Base-by-base conservation (phyloP, 2,888 invertebrate genomes). In the Torymus tubicola region DNA sequence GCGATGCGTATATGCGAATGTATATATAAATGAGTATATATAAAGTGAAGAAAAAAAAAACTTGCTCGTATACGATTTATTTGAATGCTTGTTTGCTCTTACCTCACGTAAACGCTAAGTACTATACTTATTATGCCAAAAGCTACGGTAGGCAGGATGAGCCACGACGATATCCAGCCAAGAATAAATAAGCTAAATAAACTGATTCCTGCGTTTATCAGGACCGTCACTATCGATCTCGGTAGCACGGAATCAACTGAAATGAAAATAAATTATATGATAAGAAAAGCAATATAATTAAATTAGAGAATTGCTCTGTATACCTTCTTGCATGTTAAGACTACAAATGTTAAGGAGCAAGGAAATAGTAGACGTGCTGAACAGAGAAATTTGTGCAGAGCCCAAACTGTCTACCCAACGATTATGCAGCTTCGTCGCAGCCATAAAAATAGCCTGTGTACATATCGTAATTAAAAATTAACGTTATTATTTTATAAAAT, bases 171-270 rank as follows among this genome's bases (percentile, higher is more conserved):
- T 11, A 93, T 91, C 61, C 92, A 84, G 21, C 90, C 89, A 13
- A 93, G 91, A 74, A 93, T 90, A 16, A 91, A 83, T 21, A 92
- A 81, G 61, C 92, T 91, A 72, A 92, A 91, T 16, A 91, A 58
- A 60, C 92, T 91, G 58, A 92, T 89, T 84, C 93, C 91, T 24
- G 92, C 85, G 85, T 93, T 93, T 87, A 93, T 92, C 1, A 94
- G 84, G 82, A 93, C 91, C 50, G 92, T 91, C 86, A 93, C 93
- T 83, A 92, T 87, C 0, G 92, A 91, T 85, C 92, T 90, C 0
- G 94, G 94, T 65, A 94, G 88, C 58, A 91, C 90, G 18, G 90
- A 90, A 85, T 93, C 93, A 78, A 93, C 93, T 93, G 86, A 71
- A 91, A 83, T n/a, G 63, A 58, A 18, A 74, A 72, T 13, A 16